A percentile compares a stretch with the other conserved stretches of the same genome.
Evolutionary conservation across 53 echinoderm and acorn worm genomes (phyloP).

Genomic region (Stichopus horrens): DNA sequence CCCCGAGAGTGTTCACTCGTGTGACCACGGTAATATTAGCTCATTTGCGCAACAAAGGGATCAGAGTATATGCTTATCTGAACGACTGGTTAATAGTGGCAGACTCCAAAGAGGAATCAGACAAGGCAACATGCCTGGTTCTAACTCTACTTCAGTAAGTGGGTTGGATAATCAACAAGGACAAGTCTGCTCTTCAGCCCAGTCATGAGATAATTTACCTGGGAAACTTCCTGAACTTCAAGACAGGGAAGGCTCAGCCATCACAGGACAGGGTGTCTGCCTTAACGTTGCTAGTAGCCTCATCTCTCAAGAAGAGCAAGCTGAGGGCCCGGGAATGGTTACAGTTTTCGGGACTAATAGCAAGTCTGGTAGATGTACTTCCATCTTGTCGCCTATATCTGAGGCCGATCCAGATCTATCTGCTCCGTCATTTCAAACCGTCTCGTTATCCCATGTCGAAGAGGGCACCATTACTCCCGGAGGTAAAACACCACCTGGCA

Average conservation of each 20-base stretch:
- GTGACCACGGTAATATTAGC: background rate
- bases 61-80: background rate
- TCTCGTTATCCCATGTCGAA: background rate
- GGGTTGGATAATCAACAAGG: background rate
- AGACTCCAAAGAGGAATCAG: background rate
- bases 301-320: too few relatives aligned
- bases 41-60: background rate
- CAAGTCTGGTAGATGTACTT: too few relatives aligned
- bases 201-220: background rate
- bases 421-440: slow-evolving; percentile 7
- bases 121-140: background rate
- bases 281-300: background rate
- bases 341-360: background rate
- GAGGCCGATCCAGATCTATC: slow-evolving; percentile 28
- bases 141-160: background rate
- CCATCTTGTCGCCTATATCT: too few relatives aligned
- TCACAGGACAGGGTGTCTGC: background rate
- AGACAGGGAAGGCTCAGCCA: background rate
- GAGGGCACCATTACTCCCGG: too few relatives aligned
- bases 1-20: slow-evolving; percentile 13
- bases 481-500: background rate
- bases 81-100: background rate
- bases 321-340: background rate
- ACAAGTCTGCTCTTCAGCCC: background rate
- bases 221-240: background rate